A percentile compares a stretch with the other conserved stretches of the same genome.
Conservation (phyloP, 2,797 vertebrate species). For the Synaphobranchus kaupii region DNA sequence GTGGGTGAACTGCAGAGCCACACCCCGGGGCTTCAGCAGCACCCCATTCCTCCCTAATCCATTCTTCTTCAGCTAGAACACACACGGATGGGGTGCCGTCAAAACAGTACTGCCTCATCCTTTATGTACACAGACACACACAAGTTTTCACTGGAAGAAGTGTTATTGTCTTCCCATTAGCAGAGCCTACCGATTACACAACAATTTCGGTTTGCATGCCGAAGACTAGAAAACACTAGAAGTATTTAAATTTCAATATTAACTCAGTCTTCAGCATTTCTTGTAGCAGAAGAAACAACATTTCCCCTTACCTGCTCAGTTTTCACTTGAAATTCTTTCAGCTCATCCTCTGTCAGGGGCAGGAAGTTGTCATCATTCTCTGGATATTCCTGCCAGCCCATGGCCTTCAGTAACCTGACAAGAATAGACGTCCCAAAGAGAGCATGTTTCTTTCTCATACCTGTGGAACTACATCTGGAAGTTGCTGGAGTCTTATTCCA, state of each 20-base stretch:
- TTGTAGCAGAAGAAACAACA: neutral
- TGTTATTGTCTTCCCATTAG: neutral
- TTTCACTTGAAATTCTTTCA: constrained; percentile 96
- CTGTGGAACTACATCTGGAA: neutral
- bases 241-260: neutral
- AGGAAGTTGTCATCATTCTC: constrained; percentile 98
- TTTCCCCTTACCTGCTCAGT: constrained; percentile 86
- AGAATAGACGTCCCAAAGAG: neutral
- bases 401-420: constrained; percentile 92
- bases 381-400: constrained; percentile 99
- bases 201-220: neutral
- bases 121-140: constrained; percentile 2
- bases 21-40: constrained; percentile 80
- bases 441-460: neutral
- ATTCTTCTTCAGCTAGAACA: constrained; percentile 87
- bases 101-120: neutral
- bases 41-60: constrained; percentile 90
- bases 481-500: neutral
- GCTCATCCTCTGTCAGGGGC: constrained; percentile 96
- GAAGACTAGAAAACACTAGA: neutral
- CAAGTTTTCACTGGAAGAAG: neutral
- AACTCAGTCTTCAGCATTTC: neutral
- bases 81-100: neutral
- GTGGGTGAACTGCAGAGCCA: constrained; percentile 87
- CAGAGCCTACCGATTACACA: neutral